Evolutionary conservation across 2,888 invertebrate species (phyloP).

Genomic region (Lepidonotus clava): DNA sequence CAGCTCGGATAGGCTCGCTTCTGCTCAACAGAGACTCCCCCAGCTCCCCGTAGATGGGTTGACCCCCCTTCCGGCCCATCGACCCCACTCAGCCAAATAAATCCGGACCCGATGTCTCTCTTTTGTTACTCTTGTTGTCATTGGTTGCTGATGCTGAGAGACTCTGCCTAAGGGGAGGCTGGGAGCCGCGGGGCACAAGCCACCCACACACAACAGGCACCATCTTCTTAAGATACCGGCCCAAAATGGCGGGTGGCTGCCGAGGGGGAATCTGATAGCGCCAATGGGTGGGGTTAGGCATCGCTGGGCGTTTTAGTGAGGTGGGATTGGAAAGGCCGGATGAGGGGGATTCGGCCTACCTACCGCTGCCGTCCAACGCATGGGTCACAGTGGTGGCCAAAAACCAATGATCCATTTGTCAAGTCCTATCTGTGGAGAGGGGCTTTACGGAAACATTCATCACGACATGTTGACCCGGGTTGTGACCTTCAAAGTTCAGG

Average conservation of each 20-base stretch:
- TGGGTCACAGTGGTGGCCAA: neutral
- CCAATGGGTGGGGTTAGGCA: neutral
- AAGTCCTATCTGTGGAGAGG: neutral
- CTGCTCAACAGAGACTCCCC: neutral
- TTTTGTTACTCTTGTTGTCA: neutral
- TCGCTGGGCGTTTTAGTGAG: neutral
- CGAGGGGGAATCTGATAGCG: neutral
- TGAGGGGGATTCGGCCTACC: neutral
- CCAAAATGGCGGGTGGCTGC: neutral
- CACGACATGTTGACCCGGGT: neutral
- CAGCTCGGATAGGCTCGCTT: conserved; percentile 29
- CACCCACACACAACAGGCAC: no score
- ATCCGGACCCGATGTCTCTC: neutral
- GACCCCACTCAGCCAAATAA: conserved; percentile 8
- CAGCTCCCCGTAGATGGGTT: neutral
- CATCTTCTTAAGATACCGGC: no score
- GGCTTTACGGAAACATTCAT: neutral
- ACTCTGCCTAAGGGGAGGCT: no score
- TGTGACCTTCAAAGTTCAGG: conserved; percentile 2
- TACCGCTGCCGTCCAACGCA: neutral
- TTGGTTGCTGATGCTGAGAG: neutral
- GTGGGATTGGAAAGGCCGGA: neutral
- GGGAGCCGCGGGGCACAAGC: no score
- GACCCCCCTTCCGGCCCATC: neutral
- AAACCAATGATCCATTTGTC: neutral